Base-by-base conservation (phyloP, 2,888 invertebrate species). In the Automeris io region DNA sequence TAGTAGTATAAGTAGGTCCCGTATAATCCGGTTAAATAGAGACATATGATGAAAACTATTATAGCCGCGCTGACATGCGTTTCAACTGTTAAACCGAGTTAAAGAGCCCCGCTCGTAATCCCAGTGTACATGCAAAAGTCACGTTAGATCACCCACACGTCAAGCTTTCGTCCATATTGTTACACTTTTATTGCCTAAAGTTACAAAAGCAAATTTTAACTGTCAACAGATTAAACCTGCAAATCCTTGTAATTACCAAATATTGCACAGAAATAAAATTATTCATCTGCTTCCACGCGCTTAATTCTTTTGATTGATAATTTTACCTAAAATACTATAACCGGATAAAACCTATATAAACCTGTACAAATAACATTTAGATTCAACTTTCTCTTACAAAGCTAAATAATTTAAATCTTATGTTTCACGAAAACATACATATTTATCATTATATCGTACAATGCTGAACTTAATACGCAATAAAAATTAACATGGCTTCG, bases 51-150 rank as follows among this genome's bases (percentile, higher is more conserved):
- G 52, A 59, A 51, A 45, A 54, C 61, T 53, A 65, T 70, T 70
- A 75, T 65, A 60, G 68, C 62, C 56, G 66, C 73, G 81, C 66
- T 80, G 83, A 83, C 85, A 82, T 65, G 70, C 76, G 67, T 64
- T 74, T 62, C 61, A 65, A 61, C 51, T 54, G 70, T 68, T 50
- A 64, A 56, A 66, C 56, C 57, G 52, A 58, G n/a, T 65, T 74
- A 80, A 82, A 79, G 81, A 82, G 79, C 68, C 51, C 56, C 48
- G 45, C 37, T 45, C 35, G 54, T 86, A 83, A 86, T 79, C 85
- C 78, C 44, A 55, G 37, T 51, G 60, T 53, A 58, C 57, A 51
- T 46, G 60, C 54, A 35, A 43, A 42, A 56, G 69, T 63, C 85
- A 83, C 85, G 85, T 75, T 59, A 61, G 53, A 54, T 49, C 60